phyloP scores from a whole-genome alignment of 1,140 invertebrate genomes.

The Trissolcus basalis region DNA sequence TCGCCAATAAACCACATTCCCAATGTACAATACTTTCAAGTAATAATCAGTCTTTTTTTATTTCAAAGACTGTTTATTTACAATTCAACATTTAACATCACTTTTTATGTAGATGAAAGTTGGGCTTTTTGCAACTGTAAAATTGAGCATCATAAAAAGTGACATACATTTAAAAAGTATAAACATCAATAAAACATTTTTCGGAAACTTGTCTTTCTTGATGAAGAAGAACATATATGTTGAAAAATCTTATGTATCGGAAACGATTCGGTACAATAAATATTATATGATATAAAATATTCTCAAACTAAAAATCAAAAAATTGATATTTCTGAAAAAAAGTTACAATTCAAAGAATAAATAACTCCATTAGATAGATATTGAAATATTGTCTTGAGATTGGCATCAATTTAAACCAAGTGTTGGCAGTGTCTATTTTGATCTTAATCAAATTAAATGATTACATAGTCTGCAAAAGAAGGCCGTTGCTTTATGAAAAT shows the following conservation, averaged over 20 bases:
- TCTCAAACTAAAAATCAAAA: no score
- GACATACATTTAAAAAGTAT: neutral
- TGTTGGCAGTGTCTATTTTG: no score
- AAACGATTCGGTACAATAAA: no score
- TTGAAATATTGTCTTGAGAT: slow-evolving; percentile 1
- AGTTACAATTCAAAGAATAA: slow-evolving; percentile 8
- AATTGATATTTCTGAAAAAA: neutral
- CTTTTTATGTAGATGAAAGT: neutral
- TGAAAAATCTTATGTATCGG: no score
- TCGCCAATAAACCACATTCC: neutral
- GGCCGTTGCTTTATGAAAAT: no score
- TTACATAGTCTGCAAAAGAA: no score
- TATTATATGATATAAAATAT: no score
- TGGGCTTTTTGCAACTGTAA: neutral
- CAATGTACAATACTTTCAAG: slow-evolving; percentile 39
- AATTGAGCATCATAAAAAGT: neutral
- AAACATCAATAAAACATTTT: neutral
- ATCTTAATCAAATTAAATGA: no score
- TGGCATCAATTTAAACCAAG: no score
- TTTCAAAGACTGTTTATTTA: slow-evolving; percentile 31
- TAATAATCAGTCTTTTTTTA: slow-evolving; percentile 33
- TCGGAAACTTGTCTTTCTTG: no score
- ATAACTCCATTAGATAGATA: neutral
- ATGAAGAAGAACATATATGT: no score
- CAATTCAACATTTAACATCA: slow-evolving; percentile 24